Evolutionary conservation across 2,888 invertebrate species (phyloP), one percentile per base, ranked within the genome.

Genomic region (Toxonevra muliebris): DNA sequence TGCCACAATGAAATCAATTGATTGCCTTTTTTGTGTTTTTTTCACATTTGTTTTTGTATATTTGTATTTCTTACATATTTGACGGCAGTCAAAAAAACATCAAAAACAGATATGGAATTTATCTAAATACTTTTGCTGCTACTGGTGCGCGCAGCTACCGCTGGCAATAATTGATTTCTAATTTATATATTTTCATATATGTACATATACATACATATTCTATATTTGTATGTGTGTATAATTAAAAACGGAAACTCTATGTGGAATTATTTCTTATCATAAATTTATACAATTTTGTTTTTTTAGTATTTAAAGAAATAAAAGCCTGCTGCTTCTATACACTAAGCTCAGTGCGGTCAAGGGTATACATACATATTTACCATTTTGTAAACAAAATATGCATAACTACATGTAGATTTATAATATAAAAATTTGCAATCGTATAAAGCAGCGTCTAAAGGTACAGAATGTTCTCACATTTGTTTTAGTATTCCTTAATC

Each of bases 1-100:
- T 61, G 61, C 59, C 5, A 65, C 65, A 65, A 58, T 65, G 57
- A 65, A 69, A 61, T 57, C 65, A 69, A 68, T 62, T 65, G 61
- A 69, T 66, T 66, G 61, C 42, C 41, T 40, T 50, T 53, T 12
- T n/a, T 53, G 15, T 48, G 4, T 48, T 8, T 5, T 48, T 48
- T 2, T 8, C 8, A 2, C 2, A 48, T 48, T 48, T 48, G 12
- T 48, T n/a, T 2, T 48, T 43, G 52, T 57, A 59, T 59, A 43
- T 59, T 58, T 65, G 17, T 41, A 41, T 30, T 58, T 43, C 12
- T 5, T 52, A 59, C 52, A 42, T 61, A 41, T 41, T 12, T 61
- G n/a, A 52, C 30, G n/a, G 30, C 20, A 55, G 13, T 55, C 30
- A n/a, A 19, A n/a, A 19, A 55, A 55, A 55, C 48, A 48, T 48